Evolutionary conservation across 2,113 vertebrate species (phyloP).

Genomic region (Crotophaga sulcirostris): DNA sequence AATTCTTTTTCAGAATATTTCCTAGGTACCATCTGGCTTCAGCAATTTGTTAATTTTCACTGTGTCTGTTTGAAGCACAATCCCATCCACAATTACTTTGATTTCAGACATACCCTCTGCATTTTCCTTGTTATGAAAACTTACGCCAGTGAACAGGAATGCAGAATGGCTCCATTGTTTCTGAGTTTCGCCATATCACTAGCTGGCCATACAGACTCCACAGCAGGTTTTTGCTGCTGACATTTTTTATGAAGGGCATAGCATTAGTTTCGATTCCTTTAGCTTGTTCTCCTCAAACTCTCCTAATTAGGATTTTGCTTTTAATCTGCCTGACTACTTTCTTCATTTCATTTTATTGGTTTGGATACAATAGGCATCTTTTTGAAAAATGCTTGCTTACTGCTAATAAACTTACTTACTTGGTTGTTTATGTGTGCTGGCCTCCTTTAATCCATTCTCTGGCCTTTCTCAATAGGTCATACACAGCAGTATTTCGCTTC

Average conservation of each 20-base stretch:
- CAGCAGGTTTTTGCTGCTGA: background rate
- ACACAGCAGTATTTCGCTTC: background rate
- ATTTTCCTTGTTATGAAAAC: background rate
- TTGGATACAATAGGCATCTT: conserved; percentile 36
- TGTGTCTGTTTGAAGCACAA: background rate
- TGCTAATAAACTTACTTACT: conserved; percentile 37
- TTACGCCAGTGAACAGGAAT: background rate
- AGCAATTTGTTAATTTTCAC: background rate
- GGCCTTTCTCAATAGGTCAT: conserved; percentile 60
- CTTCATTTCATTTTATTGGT: conserved; percentile 48
- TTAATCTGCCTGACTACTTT: background rate
- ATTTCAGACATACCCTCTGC: background rate
- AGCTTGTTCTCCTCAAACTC: background rate
- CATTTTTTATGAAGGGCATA: background rate
- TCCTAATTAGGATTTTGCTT: background rate
- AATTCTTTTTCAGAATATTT: background rate
- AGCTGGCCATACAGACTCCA: background rate
- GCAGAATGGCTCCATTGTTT: background rate
- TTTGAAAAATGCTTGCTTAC: conserved; percentile 11
- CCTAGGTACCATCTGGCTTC: background rate
- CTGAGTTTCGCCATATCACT: background rate
- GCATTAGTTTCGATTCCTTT: background rate
- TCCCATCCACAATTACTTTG: background rate
- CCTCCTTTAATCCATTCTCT: conserved; percentile 10
- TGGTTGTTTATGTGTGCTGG: background rate